phyloP scores from a whole-genome alignment of 2,797 vertebrate species.

The Platyrinchus mystaceus region DNA sequence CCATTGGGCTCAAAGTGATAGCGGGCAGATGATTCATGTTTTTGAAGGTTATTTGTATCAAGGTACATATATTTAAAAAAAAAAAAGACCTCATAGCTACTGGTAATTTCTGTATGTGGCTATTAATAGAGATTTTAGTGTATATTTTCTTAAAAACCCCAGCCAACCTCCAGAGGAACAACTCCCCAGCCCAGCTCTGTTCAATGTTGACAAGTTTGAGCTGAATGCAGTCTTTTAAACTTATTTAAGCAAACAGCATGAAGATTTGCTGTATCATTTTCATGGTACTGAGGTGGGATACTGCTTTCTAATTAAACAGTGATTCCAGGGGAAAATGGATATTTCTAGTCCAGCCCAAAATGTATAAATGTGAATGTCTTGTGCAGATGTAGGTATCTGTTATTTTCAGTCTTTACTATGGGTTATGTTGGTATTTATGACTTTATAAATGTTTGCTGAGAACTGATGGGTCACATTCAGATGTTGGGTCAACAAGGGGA shows the following conservation, averaged over 20 bases:
- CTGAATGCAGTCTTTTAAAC: not conserved
- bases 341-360: not conserved
- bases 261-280: not conserved
- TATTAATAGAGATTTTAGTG: not conserved
- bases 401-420: not conserved
- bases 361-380: not conserved
- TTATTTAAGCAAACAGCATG: not conserved
- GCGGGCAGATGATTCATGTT: not conserved
- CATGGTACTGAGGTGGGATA: not conserved
- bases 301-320: not conserved
- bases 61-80: not conserved
- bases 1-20: accelerated
- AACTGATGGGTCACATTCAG: not conserved
- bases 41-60: not conserved
- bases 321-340: not conserved
- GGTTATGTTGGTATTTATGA: not conserved
- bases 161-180: not conserved
- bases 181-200: not conserved
- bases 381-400: not conserved
- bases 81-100: not conserved
- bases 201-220: not conserved
- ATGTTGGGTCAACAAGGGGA: not conserved
- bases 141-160: not conserved
- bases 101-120: not conserved
- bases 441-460: not conserved